Conservation (phyloP, 1,140 invertebrate genomes). For the Formica exsecta region DNA sequence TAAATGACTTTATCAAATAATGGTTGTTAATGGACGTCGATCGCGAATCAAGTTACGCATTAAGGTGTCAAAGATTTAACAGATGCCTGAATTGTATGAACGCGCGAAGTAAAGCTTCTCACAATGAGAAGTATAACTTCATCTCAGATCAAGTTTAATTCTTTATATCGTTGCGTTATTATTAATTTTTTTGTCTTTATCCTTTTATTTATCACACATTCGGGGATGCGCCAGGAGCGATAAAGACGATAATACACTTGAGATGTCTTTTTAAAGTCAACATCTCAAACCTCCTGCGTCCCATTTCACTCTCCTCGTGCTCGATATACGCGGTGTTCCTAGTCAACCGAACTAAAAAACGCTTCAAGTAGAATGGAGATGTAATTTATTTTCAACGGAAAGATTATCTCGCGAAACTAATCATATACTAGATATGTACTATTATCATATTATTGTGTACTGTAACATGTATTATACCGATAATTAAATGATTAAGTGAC, state of each 20-base stretch:
- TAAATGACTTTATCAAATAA: background rate
- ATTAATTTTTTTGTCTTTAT: background rate
- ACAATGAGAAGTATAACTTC: background rate
- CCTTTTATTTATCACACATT: conserved; percentile 29
- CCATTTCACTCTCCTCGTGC: background rate
- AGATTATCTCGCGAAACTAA: conserved; percentile 22
- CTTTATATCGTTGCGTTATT: background rate
- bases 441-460: no score
- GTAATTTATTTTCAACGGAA: background rate
- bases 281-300: conserved; percentile 5
- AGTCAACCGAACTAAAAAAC: background rate
- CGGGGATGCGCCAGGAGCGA: conserved; percentile 10
- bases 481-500: background rate
- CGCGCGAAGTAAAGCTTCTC: background rate
- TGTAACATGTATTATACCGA: background rate
- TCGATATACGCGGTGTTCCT: background rate
- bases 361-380: background rate
- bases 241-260: conserved; percentile 47
- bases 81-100: background rate
- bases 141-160: background rate
- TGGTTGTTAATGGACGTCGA: background rate
- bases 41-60: background rate
- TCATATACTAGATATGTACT: background rate
- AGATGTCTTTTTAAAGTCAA: conserved; percentile 48
- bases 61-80: background rate